Evolutionary conservation across 2,113 vertebrate genomes (phyloP), one percentile per base, ranked within the genome.

Genomic region (Epinephelus moara): DNA sequence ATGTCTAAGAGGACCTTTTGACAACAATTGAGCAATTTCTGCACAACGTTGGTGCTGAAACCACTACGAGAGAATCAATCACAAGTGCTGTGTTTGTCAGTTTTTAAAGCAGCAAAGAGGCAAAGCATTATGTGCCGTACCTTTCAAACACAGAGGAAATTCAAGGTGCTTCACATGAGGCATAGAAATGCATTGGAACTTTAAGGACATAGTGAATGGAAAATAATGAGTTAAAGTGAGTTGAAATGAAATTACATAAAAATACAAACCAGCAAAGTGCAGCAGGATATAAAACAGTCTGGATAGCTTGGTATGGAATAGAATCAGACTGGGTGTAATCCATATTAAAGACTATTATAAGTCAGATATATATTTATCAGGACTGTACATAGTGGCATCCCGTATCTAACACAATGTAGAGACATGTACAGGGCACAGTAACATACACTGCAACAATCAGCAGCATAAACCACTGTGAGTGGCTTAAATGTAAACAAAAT

Each of bases 51-150:
- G 27, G 12, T 21, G 70, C 33, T 15, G 3, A 56, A 73, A 55
- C 5, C 50, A 27, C 40, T 27, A 4, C 40, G 30, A 67, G 15
- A 61, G 52, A 42, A 50, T 83, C 87, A 77, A 73, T 83, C 69
- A 74, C 23, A 63, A 37, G 42, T 11, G 25, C 50, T 42, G 27
- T 61, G 52, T 55, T 77, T 70, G 57, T 66, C 3, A 37, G 1
- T 6, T 17, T 79, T 50, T 49, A 52, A 33, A 53, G 23, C 30
- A 25, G 47, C 50, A 69, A 60, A 70, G 76, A 78, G 23, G 42
- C 27, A 45, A 70, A 6, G 55, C 33, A 37, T 50, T 72, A 13
- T 45, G 23, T 13, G 37, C 14, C 6, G 70, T 11, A 56, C 21
- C 23, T 79, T 75, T 75, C 45, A 75, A 45, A 69, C 40, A 37